These are phyloP conservation scores for Ophioderma brevispina DNA, from an alignment of 35 echinoderm and acorn worm genomes.

Conservation along the genomic window DNA sequence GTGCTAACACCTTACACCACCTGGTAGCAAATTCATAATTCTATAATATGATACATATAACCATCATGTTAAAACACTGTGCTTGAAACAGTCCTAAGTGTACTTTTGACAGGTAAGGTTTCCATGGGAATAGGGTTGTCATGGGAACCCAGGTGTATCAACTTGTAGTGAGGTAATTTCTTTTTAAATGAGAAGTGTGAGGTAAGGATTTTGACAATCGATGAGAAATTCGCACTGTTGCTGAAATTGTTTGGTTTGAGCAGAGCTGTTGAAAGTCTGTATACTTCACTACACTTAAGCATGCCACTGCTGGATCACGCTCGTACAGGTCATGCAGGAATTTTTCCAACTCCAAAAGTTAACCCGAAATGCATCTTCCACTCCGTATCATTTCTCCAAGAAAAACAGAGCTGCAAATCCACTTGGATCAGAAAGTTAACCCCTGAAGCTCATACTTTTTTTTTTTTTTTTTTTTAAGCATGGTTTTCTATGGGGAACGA, in stretches of 20 bases:
- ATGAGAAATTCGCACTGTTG: background rate
- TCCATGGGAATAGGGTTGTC: background rate
- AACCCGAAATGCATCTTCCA: background rate
- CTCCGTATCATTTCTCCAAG: background rate
- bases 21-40: no score
- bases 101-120: background rate
- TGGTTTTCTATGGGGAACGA: no score
- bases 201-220: background rate
- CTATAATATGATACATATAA: no score
- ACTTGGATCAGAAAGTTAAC: background rate
- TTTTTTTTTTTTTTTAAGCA: no score
- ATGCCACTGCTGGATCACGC: no score
- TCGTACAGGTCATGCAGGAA: no score
- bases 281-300: background rate
- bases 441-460: background rate
- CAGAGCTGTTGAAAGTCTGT: background rate
- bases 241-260: background rate
- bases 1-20: no score
- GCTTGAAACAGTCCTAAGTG: background rate
- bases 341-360: no score
- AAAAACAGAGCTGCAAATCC: background rate
- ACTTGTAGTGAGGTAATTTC: slow-evolving; percentile 5
- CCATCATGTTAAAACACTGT: no score
- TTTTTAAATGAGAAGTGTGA: background rate
- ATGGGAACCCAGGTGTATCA: background rate